Evolutionary conservation across 2,888 invertebrate genomes (phyloP).

Genomic region (Yponomeuta malinellus): DNA sequence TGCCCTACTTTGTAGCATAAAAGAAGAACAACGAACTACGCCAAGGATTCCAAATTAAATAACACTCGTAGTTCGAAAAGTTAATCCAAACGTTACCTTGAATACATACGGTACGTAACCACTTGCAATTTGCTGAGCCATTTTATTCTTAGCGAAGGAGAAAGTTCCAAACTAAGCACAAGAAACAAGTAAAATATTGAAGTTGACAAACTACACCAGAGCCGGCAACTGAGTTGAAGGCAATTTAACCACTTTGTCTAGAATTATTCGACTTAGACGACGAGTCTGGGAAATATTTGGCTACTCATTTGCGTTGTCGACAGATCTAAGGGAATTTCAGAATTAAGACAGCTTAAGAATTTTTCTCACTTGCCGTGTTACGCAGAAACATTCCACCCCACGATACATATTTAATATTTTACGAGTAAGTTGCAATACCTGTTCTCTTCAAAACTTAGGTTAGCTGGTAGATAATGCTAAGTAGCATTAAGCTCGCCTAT

Average conservation of each 20-base stretch:
- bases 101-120: not conserved
- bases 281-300: slow-evolving; percentile 1
- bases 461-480: no score
- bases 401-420: no score
- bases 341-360: no score
- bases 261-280: slow-evolving; percentile 12
- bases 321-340: not conserved
- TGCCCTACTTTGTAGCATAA: no score
- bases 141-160: slow-evolving; percentile 39
- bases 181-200: slow-evolving; percentile 59
- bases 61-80: not conserved
- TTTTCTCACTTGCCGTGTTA: no score
- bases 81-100: not conserved
- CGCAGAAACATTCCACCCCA: no score
- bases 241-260: slow-evolving; percentile 19
- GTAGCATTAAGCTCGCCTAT: no score
- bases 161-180: slow-evolving; percentile 41
- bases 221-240: slow-evolving; percentile 24
- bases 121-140: slow-evolving; percentile 30
- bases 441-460: no score
- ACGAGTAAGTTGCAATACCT: no score
- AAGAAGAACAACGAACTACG: not conserved
- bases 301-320: not conserved
- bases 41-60: not conserved
- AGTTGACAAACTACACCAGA: slow-evolving; percentile 54